Evolutionary conservation across 1,140 invertebrate genomes (phyloP).

Genomic region (Drosophila parabipectinata): DNA sequence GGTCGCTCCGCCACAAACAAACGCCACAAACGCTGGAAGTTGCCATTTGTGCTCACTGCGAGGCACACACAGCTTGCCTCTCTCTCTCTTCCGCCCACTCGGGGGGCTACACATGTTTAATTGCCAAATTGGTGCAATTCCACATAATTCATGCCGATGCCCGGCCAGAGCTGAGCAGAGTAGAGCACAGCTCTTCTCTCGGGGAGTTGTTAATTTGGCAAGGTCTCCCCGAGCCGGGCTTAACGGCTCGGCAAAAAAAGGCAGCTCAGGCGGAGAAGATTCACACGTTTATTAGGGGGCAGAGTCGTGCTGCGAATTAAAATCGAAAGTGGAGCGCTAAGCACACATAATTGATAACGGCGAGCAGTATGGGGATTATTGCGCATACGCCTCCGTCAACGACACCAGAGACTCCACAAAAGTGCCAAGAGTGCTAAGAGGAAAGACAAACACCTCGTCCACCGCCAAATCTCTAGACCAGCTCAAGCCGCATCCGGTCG

Average conservation of each 20-base stretch:
- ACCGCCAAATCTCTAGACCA: slow-evolving; percentile 14
- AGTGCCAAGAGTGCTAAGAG: slow-evolving; percentile 42
- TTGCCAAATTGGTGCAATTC: slow-evolving; percentile 81
- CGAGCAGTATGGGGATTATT: slow-evolving; percentile 52
- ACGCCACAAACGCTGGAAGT: slow-evolving; percentile 33
- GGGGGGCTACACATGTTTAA: slow-evolving; percentile 65
- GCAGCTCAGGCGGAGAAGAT: slow-evolving; percentile 37
- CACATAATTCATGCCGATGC: slow-evolving; percentile 74
- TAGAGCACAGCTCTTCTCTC: slow-evolving; percentile 13
- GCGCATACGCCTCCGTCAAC: slow-evolving; percentile 58
- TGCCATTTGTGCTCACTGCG: slow-evolving; percentile 71
- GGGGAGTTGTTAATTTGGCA: slow-evolving; percentile 43
- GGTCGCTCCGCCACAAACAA: slow-evolving; percentile 37
- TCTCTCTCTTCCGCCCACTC: slow-evolving; percentile 46
- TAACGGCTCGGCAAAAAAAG: slow-evolving; percentile 37
- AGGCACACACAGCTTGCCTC: slow-evolving; percentile 18
- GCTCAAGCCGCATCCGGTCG: slow-evolving; percentile 63
- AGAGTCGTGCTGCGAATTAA: slow-evolving; percentile 49
- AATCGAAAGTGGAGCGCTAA: slow-evolving; percentile 61
- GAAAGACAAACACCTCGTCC: slow-evolving; percentile 51
- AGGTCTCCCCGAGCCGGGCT: slow-evolving; percentile 49
- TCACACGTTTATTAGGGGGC: slow-evolving; percentile 72
- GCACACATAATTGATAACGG: slow-evolving; percentile 59
- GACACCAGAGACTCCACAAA: background rate
- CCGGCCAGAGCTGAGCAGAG: background rate